Evolutionary conservation across 1,140 invertebrate genomes (phyloP).

Genomic region (Drosophila arizonae): DNA sequence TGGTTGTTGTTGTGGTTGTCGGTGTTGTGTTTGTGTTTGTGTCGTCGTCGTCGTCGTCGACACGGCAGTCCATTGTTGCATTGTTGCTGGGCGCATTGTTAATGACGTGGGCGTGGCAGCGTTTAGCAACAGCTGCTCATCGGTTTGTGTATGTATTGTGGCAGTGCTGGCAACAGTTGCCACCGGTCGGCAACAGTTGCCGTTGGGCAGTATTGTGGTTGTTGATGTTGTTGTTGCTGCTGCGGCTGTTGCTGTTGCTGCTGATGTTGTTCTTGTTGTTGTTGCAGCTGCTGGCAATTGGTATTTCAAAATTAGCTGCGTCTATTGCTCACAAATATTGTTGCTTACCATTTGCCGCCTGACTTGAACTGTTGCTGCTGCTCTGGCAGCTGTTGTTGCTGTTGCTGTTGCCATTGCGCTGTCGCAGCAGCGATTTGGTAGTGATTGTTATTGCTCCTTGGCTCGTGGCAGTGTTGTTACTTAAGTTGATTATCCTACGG

Average conservation of each 20-base stretch:
- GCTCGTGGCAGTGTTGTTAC: constrained; percentile 55
- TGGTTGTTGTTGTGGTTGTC: constrained; percentile 46
- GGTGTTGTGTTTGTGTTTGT: constrained; percentile 38
- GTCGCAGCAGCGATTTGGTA: constrained; percentile 34
- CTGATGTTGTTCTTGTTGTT: constrained; percentile 23
- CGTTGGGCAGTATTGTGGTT: constrained; percentile 55
- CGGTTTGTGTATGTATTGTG: constrained; percentile 74
- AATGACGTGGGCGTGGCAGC: constrained; percentile 26
- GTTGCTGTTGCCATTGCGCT: constrained; percentile 32
- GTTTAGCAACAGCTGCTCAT: constrained; percentile 54
- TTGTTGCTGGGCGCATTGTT: constrained; percentile 53
- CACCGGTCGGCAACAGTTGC: constrained; percentile 49
- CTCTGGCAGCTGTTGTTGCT: constrained; percentile 27
- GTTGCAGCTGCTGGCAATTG: constrained; percentile 38
- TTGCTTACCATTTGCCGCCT: constrained; percentile 68
- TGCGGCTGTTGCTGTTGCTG: constrained; percentile 29
- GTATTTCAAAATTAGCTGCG: constrained; percentile 41
- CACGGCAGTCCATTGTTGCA: constrained; percentile 72
- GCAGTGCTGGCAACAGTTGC: constrained; percentile 49
- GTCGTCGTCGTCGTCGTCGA: constrained; percentile 58
- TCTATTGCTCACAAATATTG: constrained; percentile 58
- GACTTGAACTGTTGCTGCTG: constrained; percentile 38
- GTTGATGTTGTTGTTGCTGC: constrained; percentile 15
- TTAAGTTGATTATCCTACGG: constrained; percentile 66
- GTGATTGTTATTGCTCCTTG: constrained; percentile 40